Conservation (phyloP, 1,140 invertebrate genomes). For the Rhagoletis pomonella region DNA sequence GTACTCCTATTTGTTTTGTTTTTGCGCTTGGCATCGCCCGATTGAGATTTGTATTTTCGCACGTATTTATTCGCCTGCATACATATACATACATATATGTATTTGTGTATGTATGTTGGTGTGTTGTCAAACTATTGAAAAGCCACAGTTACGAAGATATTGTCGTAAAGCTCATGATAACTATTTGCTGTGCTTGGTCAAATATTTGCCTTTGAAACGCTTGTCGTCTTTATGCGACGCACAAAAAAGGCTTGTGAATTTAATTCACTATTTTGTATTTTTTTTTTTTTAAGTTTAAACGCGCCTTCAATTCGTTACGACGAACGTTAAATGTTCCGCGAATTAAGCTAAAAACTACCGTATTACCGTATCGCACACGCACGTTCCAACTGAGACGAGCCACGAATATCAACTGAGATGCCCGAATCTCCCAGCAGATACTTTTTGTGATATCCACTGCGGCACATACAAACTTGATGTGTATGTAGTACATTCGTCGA, state of each 20-base stretch:
- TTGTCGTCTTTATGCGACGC: not conserved
- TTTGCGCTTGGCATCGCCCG: not conserved
- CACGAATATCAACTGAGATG: slow-evolving; percentile 45
- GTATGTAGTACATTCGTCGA: not conserved
- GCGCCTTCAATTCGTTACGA: not conserved
- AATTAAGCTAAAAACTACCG: not conserved
- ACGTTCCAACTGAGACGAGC: slow-evolving; percentile 41
- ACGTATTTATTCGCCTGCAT: not conserved
- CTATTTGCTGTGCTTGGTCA: not conserved
- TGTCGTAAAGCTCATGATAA: not conserved
- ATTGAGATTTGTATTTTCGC: not conserved
- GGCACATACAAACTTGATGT: no score
- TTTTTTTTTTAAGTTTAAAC: not conserved
- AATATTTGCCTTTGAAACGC: not conserved
- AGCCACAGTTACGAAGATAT: not conserved
- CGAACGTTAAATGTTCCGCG: slow-evolving; percentile 24
- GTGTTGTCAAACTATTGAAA: not conserved
- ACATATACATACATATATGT: not conserved
- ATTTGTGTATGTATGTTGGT: not conserved
- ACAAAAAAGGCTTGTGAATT: not conserved
- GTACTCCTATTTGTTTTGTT: not conserved
- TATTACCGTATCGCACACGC: slow-evolving; percentile 1
- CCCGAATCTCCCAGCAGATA: slow-evolving; percentile 49
- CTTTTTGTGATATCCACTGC: slow-evolving; percentile 38
- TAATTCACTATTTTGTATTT: no score